These are phyloP conservation scores for Zosterops japonicus DNA, from an alignment of 2,113 vertebrate genomes.

Conservation along the genomic window DNA sequence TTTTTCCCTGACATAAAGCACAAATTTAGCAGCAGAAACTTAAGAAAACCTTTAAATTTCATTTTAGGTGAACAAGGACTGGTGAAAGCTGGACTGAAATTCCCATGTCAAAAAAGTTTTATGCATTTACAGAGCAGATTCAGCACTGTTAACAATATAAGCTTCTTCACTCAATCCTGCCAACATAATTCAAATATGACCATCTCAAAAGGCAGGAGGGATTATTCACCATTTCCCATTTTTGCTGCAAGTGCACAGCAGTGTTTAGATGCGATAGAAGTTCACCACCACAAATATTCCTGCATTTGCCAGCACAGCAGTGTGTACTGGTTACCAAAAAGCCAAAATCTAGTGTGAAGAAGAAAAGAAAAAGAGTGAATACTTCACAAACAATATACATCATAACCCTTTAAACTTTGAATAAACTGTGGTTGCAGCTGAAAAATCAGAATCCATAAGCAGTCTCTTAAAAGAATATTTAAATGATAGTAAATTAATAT, in stretches of 20 bases:
- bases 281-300: neutral
- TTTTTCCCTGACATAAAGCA: neutral
- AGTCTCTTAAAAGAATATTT: slow-evolving; percentile 12
- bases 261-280: neutral
- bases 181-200: neutral
- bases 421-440: neutral
- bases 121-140: neutral
- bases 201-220: neutral
- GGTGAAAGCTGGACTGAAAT: neutral
- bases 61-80: neutral
- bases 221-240: neutral
- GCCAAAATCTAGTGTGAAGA: neutral
- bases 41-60: neutral
- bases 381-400: neutral
- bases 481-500: slow-evolving; percentile 9
- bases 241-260: neutral
- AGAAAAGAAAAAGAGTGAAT: neutral
- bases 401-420: neutral
- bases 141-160: neutral
- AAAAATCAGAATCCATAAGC: neutral
- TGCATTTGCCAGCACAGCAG: neutral
- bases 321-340: neutral
- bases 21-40: neutral
- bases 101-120: neutral
- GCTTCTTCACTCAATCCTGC: neutral